phyloP scores from a whole-genome alignment of 2,888 invertebrate species.

The Busseola fusca region DNA sequence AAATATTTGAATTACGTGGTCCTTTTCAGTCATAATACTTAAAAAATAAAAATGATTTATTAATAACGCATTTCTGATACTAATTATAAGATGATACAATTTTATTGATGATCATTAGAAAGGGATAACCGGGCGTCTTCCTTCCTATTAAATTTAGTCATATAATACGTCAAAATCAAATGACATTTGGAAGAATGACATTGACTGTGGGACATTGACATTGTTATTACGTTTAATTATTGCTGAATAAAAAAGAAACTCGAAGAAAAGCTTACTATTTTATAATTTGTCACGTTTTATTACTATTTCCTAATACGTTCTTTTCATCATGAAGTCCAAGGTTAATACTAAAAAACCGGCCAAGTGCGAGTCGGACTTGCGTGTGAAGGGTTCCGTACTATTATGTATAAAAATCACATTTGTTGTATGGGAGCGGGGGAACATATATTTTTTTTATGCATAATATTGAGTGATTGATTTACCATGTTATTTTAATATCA shows the following conservation, averaged over 20 bases:
- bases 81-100: slow-evolving; percentile 42
- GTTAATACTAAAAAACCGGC: background rate
- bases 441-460: no score
- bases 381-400: no score
- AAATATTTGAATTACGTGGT: slow-evolving; percentile 3
- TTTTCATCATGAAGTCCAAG: background rate
- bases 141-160: slow-evolving; percentile 36
- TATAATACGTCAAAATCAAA: slow-evolving; percentile 45
- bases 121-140: slow-evolving; percentile 15
- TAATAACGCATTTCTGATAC: slow-evolving; percentile 19
- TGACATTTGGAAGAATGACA: slow-evolving; percentile 39
- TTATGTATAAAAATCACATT: no score
- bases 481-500: no score
- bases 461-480: no score
- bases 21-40: slow-evolving; percentile 55
- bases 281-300: slow-evolving; percentile 9
- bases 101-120: slow-evolving; percentile 25
- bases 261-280: background rate
- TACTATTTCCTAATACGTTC: background rate
- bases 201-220: slow-evolving; percentile 16
- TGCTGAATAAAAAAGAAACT: background rate
- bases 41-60: background rate
- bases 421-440: no score
- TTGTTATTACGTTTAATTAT: slow-evolving; percentile 40
- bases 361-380: no score